phyloP scores from a whole-genome alignment of 2,113 vertebrate species.

The Nannobrachium achirus region DNA sequence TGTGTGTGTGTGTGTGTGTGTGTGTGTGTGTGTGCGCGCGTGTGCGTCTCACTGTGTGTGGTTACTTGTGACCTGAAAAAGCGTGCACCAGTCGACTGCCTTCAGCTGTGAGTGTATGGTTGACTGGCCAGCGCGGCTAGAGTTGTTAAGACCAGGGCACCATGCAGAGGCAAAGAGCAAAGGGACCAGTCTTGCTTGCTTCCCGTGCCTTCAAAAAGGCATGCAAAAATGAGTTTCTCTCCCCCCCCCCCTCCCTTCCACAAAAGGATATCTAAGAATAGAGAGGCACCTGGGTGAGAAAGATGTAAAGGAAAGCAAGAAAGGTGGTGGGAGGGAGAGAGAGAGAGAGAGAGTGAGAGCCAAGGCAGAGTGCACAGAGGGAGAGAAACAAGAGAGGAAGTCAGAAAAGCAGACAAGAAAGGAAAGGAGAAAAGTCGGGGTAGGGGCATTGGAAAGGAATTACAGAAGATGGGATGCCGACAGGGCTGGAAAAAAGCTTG shows the following conservation, averaged over 20 bases:
- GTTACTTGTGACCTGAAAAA: neutral
- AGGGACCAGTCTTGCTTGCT: neutral
- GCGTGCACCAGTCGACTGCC: slow-evolving; percentile 37
- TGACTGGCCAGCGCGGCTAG: slow-evolving; percentile 42
- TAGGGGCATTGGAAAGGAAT: neutral
- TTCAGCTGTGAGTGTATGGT: slow-evolving; percentile 8
- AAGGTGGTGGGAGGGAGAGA: too few relatives aligned
- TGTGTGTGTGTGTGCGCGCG: neutral
- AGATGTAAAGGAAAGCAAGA: too few relatives aligned
- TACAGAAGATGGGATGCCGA: too few relatives aligned
- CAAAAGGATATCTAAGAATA: too few relatives aligned
- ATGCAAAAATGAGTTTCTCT: too few relatives aligned
- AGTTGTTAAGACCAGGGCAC: slow-evolving; percentile 22
- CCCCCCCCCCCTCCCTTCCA: too few relatives aligned
- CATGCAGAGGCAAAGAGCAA: neutral
- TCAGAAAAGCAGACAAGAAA: neutral
- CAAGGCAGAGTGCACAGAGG: neutral
- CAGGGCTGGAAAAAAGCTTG: neutral
- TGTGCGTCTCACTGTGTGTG: slow-evolving; percentile 12
- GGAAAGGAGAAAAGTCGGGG: slow-evolving; percentile 13
- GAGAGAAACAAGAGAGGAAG: neutral
- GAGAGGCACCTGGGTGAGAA: too few relatives aligned
- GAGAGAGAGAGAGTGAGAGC: too few relatives aligned
- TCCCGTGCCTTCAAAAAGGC: neutral
- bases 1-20: neutral